Evolutionary conservation across 2,888 invertebrate species (phyloP).

Genomic region (Julus scanicus): DNA sequence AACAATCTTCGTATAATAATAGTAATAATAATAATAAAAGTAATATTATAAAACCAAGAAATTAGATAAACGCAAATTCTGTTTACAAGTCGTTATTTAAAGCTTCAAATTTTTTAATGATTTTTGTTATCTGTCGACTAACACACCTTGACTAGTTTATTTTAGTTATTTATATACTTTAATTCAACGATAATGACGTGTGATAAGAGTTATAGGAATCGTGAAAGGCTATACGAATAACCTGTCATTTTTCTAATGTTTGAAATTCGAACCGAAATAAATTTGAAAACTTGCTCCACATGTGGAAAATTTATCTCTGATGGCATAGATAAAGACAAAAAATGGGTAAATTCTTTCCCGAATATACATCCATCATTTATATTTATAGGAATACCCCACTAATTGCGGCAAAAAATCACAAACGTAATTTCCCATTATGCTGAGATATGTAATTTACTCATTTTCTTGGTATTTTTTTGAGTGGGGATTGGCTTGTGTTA

Average conservation of each 20-base stretch:
- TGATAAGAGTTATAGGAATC: slow-evolving; percentile 5
- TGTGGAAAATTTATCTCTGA: background rate
- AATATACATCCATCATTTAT: background rate
- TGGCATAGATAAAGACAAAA: background rate
- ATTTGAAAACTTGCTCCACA: background rate
- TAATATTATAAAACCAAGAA: background rate
- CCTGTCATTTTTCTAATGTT: slow-evolving; percentile 10
- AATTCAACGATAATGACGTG: background rate
- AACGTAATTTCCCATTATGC: background rate
- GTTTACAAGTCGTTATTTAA: background rate
- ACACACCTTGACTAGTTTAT: slow-evolving; percentile 5
- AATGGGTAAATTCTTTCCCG: background rate
- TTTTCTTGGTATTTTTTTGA: background rate
- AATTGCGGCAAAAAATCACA: background rate
- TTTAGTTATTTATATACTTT: slow-evolving; percentile 32
- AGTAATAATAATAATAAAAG: background rate
- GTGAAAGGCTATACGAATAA: background rate
- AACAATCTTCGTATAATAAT: background rate
- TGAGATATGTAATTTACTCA: background rate
- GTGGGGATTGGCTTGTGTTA: background rate
- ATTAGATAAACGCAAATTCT: background rate
- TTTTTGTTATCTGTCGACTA: background rate
- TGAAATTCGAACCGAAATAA: background rate
- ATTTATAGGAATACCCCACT: background rate
- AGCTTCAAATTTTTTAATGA: slow-evolving; percentile 3